These are phyloP conservation scores for Cynopterus sphinx DNA, from an alignment of 2,797 vertebrate species.

Conservation along the genomic window DNA sequence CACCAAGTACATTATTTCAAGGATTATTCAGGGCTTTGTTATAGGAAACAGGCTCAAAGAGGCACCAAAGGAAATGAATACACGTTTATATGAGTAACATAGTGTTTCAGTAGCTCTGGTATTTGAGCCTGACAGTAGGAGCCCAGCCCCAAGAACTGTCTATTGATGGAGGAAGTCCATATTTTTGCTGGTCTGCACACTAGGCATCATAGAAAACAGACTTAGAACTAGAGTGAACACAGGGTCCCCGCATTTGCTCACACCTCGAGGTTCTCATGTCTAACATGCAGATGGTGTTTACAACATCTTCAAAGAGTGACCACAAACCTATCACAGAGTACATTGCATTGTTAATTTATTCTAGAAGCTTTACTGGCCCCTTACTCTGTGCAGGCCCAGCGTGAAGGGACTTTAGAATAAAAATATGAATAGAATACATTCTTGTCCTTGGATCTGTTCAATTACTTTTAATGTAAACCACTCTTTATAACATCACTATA, in stretches of 20 bases:
- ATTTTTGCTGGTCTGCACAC: background rate
- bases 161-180: background rate
- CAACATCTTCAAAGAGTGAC: background rate
- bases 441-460: background rate
- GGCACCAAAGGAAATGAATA: background rate
- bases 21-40: accelerated
- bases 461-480: background rate
- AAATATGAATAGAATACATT: background rate
- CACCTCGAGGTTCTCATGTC: background rate
- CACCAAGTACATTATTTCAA: background rate
- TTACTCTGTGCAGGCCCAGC: background rate
- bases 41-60: background rate
- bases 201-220: background rate
- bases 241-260: background rate
- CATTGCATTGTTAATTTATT: background rate
- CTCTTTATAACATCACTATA: background rate
- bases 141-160: accelerated
- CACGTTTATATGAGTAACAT: background rate
- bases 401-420: background rate
- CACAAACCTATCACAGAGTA: background rate
- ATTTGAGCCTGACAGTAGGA: background rate
- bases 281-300: background rate
- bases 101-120: background rate
- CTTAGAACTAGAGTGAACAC: background rate
- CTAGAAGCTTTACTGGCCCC: background rate